Conservation (phyloP, 2,888 invertebrate genomes). For the Eledone cirrhosa region DNA sequence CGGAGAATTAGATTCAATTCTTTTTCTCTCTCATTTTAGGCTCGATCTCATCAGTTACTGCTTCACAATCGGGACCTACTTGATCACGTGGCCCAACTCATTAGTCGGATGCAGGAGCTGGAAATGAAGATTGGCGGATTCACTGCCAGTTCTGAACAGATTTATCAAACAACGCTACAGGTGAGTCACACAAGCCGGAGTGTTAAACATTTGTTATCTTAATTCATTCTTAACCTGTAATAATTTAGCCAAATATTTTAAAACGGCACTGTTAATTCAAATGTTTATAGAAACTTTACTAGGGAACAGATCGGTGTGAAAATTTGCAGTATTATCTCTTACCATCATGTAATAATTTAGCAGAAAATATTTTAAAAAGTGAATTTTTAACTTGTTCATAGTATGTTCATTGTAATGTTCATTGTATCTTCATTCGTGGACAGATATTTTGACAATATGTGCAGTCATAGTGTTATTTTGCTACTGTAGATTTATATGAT, state of each 20-base stretch:
- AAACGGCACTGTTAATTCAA: too few species aligned
- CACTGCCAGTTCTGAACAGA: conserved; percentile 34
- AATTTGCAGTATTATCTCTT: too few species aligned
- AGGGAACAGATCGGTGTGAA: too few species aligned
- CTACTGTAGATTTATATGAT: too few species aligned
- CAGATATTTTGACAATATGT: too few species aligned
- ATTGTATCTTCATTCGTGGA: too few species aligned
- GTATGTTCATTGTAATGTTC: too few species aligned
- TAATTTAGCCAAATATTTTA: not conserved
- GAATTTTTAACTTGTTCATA: too few species aligned
- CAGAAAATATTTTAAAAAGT: too few species aligned
- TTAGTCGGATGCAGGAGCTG: conserved; percentile 86
- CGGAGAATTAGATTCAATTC: not conserved
- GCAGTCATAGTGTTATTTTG: too few species aligned
- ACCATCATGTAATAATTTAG: too few species aligned
- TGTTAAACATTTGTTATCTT: not conserved
- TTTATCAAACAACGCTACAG: conserved; percentile 40
- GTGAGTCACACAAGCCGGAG: conserved; percentile 28
- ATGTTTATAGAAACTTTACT: too few species aligned
- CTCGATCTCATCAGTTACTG: conserved; percentile 91
- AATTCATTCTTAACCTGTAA: not conserved
- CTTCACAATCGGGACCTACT: conserved; percentile 94
- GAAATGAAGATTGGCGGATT: conserved; percentile 69
- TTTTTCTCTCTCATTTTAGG: conserved; percentile 67
- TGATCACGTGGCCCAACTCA: conserved; percentile 91